Base-by-base conservation (phyloP, 2,113 vertebrate genomes). In the Phaethornis superciliosus region DNA sequence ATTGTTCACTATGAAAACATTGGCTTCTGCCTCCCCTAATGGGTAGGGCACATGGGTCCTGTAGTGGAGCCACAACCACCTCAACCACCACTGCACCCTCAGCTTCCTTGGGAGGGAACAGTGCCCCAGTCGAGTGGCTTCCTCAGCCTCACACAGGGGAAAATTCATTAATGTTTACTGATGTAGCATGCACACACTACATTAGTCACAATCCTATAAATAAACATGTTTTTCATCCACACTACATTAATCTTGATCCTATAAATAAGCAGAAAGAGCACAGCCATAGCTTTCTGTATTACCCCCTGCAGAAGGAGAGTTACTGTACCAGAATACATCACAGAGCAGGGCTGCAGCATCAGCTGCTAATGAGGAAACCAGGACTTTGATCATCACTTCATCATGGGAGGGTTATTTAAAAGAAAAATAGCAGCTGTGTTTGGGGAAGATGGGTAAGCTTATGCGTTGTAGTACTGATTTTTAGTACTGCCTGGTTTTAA, bases 151-250 rank as follows among this genome's bases (percentile, higher is more conserved):
- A 90, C 4, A 0, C 75, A 46, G 92, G 81, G 91, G 64, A 81
- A 93, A 60, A 89, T 62, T 90, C 96, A 96, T 94, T 95, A 95
- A 85, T 78, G 90, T 92, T 96, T 90, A 67, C 89, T 85, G 93
- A 90, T 83, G 95, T 90, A 90, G 94, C 96, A 90, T 72, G 75
- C 67, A 77, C 92, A 95, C 89, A 96, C 85, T 83, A 91, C 95
- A 94, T 97, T 97, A 96, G 93, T 72, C 94, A 94, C 94, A 85
- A 91, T 87, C 91, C 95, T 89, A 83, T 93, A 96, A 95, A 94
- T 81, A 95, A 95, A 96, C 89, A 94, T 46, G 68, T 79, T 95
- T 96, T 93, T 95, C 60, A 92, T 91, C 85, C 89, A 96, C 81
- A 86, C 83, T 78, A 93, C 94, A 94, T 96, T 97, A 96, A 94